Evolutionary conservation across 2,888 invertebrate species (phyloP), one percentile per base, ranked within the genome.

Genomic region (Reticulitermes lucifugus): DNA sequence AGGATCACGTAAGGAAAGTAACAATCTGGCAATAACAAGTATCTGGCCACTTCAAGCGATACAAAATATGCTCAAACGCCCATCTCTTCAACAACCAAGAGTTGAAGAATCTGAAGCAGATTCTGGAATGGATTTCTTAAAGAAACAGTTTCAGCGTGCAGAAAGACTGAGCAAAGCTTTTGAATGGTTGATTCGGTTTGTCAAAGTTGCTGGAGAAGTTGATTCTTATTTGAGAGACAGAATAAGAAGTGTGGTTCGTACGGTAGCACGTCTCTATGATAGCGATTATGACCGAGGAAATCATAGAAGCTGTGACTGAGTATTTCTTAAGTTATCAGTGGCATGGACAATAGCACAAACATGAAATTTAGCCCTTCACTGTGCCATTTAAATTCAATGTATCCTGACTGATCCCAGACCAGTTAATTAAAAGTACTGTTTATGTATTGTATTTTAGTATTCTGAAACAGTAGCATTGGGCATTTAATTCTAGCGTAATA

Each of bases 141-240:
- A 70, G 70, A 70, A n/a, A 14, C 18, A 55, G 18, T 18, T 77
- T 43, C 60, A 35, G n/a, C 55, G 80, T 60, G 80, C 80, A 41
- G 60, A 91, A 87, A 89, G 89, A 84, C 88, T 92, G 46, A 91
- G 92, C 86, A 90, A 89, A 51, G 91, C 91, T 87, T 92, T 92
- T 85, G 92, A 92, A 85, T 91, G 90, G 88, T 90, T 92, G 89
- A 91, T 92, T 83, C 91, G 92, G 87, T 89, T 92, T 71, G 91
- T 92, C 4, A 91, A 91, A 86, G 90, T 93, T 84, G 89, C 92
- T 84, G 92, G 92, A 5, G 92, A 92, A 88, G 90, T 93, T 59
- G 92, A 93, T 87, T 90, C 90, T 51, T 93, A 92, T 87, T 88
- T 93, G 77, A 91, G 91, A 2, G 92, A 92, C 84, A 89, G 91